Evolutionary conservation across 2,113 vertebrate species (phyloP).

Genomic region (Gorsachius goisagi): DNA sequence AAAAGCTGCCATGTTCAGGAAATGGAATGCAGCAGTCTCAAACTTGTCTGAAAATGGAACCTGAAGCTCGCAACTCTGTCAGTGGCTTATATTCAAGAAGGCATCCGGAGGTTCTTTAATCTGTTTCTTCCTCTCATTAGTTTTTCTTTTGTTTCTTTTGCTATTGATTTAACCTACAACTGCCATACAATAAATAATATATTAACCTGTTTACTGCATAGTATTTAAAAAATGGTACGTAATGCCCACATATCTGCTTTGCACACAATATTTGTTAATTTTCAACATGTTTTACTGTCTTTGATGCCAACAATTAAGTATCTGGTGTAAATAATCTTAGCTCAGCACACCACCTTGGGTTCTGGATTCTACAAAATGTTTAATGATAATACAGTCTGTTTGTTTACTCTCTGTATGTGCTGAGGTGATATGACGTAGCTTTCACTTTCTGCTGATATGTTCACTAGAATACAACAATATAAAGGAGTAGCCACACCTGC

Average conservation of each 20-base stretch:
- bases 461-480: neutral
- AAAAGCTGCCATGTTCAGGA: neutral
- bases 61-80: neutral
- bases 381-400: neutral
- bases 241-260: neutral
- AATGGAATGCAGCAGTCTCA: slow-evolving; percentile 6
- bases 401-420: neutral
- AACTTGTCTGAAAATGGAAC: slow-evolving; percentile 1
- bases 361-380: neutral
- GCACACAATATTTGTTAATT: neutral
- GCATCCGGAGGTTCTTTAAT: neutral
- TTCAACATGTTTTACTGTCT: neutral
- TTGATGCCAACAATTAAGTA: neutral
- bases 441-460: neutral
- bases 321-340: neutral
- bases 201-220: neutral
- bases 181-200: neutral
- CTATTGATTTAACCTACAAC: neutral
- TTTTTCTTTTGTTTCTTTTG: neutral
- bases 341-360: accelerated
- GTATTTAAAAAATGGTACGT: neutral
- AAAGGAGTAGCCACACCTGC: neutral
- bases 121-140: neutral
- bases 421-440: neutral
- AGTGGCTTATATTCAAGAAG: neutral